These are phyloP conservation scores for Phalacrocorax brasilianus DNA, from an alignment of 2,113 vertebrate species.

Conservation along the genomic window DNA sequence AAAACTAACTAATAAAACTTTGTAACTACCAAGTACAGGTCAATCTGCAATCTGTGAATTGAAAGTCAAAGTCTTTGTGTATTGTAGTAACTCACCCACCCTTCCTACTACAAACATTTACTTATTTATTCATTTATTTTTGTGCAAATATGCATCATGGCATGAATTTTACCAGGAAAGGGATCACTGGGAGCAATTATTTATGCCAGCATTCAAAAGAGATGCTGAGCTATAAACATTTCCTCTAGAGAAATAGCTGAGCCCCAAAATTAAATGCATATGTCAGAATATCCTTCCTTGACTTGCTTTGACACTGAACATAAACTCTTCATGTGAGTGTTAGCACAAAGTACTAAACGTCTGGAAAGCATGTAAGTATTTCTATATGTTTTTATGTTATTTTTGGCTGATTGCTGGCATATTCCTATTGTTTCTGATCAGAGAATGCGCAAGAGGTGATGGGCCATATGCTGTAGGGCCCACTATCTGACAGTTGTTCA, in stretches of 20 bases:
- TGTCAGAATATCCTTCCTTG: conserved; percentile 52
- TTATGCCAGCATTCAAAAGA: conserved; percentile 29
- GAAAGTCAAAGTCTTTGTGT: background rate
- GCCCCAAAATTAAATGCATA: conserved; percentile 47
- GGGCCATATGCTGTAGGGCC: conserved; percentile 52
- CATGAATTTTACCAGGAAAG: background rate
- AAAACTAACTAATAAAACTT: background rate
- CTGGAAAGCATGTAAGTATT: conserved; percentile 38
- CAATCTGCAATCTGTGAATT: background rate
- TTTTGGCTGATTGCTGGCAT: conserved; percentile 55
- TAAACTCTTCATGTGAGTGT: conserved; percentile 35
- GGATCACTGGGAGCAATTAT: background rate
- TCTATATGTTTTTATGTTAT: conserved; percentile 44
- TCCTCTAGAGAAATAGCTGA: conserved; percentile 28
- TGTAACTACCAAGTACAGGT: background rate
- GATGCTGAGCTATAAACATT: conserved; percentile 41
- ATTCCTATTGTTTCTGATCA: conserved; percentile 41
- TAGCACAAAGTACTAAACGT: conserved; percentile 46
- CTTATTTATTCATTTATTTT: background rate
- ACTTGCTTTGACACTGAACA: conserved; percentile 55
- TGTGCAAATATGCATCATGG: background rate
- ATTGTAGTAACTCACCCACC: background rate
- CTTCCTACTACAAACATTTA: background rate
- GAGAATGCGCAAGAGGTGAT: conserved; percentile 55
- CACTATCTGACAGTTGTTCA: conserved; percentile 46